Conservation (phyloP, 1,140 invertebrate genomes). For the Brachionus sp. region DNA sequence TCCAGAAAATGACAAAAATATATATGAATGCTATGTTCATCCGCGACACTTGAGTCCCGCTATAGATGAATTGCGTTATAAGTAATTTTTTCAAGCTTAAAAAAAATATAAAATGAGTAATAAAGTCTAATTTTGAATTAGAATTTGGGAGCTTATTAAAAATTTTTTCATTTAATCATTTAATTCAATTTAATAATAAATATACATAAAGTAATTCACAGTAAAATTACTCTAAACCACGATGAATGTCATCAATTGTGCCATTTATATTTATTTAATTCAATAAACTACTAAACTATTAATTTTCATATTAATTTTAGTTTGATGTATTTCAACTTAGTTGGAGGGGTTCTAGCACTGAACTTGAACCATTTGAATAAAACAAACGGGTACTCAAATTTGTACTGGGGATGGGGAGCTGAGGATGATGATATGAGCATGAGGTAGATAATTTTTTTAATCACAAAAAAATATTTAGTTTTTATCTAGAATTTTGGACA, state of each 20-base stretch:
- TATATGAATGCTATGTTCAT: constrained; percentile 53
- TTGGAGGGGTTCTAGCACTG: constrained; percentile 67
- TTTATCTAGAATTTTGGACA: background rate
- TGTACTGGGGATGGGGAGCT: constrained; percentile 77
- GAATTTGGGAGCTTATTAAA: no score
- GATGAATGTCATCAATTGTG: no score
- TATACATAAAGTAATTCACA: no score
- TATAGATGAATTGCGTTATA: constrained; percentile 54
- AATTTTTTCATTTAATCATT: no score
- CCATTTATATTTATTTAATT: no score
- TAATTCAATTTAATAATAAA: no score
- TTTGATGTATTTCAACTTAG: constrained; percentile 80
- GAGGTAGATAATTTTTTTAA: background rate
- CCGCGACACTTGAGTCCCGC: constrained; percentile 54
- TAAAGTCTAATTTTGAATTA: no score
- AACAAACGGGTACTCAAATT: constrained; percentile 87
- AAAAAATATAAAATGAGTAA: no score
- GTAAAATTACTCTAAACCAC: no score
- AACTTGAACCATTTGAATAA: constrained; percentile 65
- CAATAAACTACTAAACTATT: no score
- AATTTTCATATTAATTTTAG: constrained; percentile 63
- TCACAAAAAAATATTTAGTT: background rate
- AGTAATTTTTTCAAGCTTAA: no score
- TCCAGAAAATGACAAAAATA: constrained; percentile 54
- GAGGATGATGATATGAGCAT: constrained; percentile 45